Evolutionary conservation across 2,888 invertebrate genomes (phyloP), one percentile per base, ranked within the genome.

Genomic region (Drosophila percnosoma): DNA sequence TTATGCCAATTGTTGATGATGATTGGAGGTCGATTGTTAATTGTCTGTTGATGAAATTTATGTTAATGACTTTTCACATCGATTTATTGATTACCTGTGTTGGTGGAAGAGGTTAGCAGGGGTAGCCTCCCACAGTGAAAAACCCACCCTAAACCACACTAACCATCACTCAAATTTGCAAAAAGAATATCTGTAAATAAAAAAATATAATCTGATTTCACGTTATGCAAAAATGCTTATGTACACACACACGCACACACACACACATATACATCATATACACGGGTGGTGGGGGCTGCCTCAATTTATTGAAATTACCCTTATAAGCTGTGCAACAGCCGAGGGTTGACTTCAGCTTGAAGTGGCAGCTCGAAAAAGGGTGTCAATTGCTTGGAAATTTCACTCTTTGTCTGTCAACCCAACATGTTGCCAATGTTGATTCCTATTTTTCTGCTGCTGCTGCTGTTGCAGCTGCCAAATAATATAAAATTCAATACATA

Each of bases 271-370:
- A 49, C 53, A n/a, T 42, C 53, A n/a, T 42, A 55, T 21, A 31
- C 13, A 55, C 5, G 51, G 54, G 38, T 10, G 62, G 42, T 36
- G 65, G 18, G 54, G 59, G 54, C 53, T 55, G 49, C 62, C 62
- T 58, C 73, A 75, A 88, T 88, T 90, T 88, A 88, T 90, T 78
- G 87, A 80, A 90, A 88, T 90, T 89, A 87, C 87, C 89, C 90
- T 87, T 80, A 77, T 83, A 76, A 72, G 77, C 68, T 68, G 45
- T 48, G 65, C 73, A 54, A 64, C 70, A 73, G 38, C 67, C 33
- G 68, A 82, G 80, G 75, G 78, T 81, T 82, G 79, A 64, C 80
- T 77, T 72, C 59, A 53, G 59, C 75, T 80, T 72, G 65, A 68
- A 73, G 70, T 80, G 86, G 65, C 74, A 74, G 72, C 68, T 78